Percentiles rank a stretch among this genome's conserved stretches.
Conservation (phyloP, 2,113 vertebrate species). For the Xerus inauris region DNA sequence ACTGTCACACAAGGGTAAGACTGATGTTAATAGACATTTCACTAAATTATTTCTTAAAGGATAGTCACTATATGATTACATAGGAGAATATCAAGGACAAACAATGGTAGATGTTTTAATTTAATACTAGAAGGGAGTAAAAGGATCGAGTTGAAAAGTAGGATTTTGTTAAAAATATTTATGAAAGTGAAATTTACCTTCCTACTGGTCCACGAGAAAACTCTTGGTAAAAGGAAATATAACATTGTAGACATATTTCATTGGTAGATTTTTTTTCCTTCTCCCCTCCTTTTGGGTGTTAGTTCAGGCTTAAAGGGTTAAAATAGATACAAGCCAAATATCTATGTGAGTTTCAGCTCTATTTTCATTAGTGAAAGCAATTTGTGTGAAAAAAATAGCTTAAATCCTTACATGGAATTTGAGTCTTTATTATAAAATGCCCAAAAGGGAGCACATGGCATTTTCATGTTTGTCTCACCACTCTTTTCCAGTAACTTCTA, state of each 20-base stretch:
- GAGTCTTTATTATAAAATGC: background rate
- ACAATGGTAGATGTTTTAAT: background rate
- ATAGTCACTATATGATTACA: background rate
- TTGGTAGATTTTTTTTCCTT: background rate
- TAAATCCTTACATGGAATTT: background rate
- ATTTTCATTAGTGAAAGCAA: background rate
- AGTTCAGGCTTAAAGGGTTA: constrained; percentile 46
- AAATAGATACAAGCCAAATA: constrained; percentile 62
- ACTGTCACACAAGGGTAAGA: background rate
- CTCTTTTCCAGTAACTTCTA: background rate
- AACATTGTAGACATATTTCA: background rate
- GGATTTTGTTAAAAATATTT: background rate
- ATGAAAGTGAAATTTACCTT: background rate
- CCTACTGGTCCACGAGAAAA: background rate
- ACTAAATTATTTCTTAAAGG: constrained; percentile 32
- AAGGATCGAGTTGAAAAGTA: background rate
- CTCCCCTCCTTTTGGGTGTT: background rate
- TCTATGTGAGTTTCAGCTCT: constrained; percentile 22
- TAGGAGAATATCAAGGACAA: background rate
- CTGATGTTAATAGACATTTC: constrained; percentile 8
- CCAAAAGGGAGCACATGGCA: background rate
- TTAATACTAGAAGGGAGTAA: background rate
- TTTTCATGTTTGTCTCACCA: background rate
- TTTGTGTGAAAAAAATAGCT: background rate
- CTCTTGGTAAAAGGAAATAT: background rate